A percentile compares a stretch with the other conserved stretches of the same genome.
Conservation (phyloP, 2,797 vertebrate genomes). For the Rhynchotus rufescens region DNA sequence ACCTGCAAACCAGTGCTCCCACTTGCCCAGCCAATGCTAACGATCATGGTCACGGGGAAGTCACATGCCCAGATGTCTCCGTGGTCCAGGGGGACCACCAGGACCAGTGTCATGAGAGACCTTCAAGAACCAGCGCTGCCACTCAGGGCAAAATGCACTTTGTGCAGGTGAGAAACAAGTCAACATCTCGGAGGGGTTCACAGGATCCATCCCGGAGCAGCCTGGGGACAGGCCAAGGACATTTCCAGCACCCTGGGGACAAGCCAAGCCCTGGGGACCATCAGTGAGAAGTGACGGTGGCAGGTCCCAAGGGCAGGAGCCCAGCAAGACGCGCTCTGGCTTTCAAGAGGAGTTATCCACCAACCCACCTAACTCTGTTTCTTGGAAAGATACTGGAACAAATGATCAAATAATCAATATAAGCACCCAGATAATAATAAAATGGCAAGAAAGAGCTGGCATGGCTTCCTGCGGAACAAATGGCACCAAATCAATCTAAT, state of each 20-base stretch:
- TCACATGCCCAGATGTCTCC: not conserved
- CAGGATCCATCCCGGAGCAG: not conserved
- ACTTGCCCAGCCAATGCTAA: not conserved
- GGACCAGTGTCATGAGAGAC: not conserved
- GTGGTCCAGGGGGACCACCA: not conserved
- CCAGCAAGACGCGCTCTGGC: not conserved
- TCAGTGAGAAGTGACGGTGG: not conserved
- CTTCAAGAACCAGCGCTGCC: not conserved
- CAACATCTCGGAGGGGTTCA: not conserved
- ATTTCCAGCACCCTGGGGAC: not conserved
- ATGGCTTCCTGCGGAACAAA: conserved; percentile 41
- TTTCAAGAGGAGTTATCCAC: not conserved
- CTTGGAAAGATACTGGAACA: conserved; percentile 24
- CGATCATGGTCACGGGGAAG: not conserved
- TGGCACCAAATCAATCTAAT: conserved; percentile 29
- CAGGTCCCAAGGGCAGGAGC: not conserved
- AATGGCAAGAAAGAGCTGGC: not conserved
- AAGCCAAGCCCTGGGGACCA: not conserved
- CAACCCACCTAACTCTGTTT: not conserved
- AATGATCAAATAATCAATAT: conserved; percentile 44
- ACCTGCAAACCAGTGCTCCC: too few relatives aligned
- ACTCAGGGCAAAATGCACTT: not conserved
- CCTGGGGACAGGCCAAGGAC: not conserved
- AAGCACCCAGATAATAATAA: conserved; percentile 43
- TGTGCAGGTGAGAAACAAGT: not conserved